These are phyloP conservation scores for Acrobeloides nanus DNA, from an alignment of 2,888 invertebrate species.

Conservation along the genomic window DNA sequence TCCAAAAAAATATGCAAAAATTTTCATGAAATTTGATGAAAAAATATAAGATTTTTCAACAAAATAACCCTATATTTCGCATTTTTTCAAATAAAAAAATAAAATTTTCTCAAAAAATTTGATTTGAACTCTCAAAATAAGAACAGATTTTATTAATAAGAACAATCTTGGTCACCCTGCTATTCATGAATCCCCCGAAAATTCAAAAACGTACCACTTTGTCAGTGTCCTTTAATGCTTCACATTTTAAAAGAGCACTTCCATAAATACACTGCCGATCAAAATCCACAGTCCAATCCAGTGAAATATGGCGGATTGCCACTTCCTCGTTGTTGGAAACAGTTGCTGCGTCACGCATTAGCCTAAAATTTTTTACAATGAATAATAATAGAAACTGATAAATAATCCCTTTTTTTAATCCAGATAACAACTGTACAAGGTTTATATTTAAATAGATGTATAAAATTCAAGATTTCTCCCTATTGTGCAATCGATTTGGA, in stretches of 20 bases:
- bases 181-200: not conserved
- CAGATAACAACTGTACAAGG: too few relatives aligned
- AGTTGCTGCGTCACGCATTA: conserved; percentile 38
- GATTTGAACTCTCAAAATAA: too few relatives aligned
- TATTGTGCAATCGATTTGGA: not conserved
- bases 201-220: conserved; percentile 32
- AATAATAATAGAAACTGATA: too few relatives aligned
- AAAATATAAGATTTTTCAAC: not conserved
- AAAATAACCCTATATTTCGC: too few relatives aligned
- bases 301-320: conserved; percentile 38
- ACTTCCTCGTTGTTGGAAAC: conserved; percentile 39
- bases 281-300: conserved; percentile 48
- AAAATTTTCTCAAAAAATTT: too few relatives aligned
- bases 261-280: conserved; percentile 33
- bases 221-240: conserved; percentile 30
- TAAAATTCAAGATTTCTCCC: conserved; percentile 11
- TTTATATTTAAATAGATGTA: too few relatives aligned
- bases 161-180: not conserved
- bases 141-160: not conserved
- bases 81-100: too few relatives aligned
- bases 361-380: too few relatives aligned
- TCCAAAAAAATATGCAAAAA: too few relatives aligned
- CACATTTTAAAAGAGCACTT: conserved; percentile 30
- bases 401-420: too few relatives aligned
- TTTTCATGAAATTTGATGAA: too few relatives aligned